Base-by-base conservation (phyloP, 2,888 invertebrate genomes). In the Chironomus tentans region DNA sequence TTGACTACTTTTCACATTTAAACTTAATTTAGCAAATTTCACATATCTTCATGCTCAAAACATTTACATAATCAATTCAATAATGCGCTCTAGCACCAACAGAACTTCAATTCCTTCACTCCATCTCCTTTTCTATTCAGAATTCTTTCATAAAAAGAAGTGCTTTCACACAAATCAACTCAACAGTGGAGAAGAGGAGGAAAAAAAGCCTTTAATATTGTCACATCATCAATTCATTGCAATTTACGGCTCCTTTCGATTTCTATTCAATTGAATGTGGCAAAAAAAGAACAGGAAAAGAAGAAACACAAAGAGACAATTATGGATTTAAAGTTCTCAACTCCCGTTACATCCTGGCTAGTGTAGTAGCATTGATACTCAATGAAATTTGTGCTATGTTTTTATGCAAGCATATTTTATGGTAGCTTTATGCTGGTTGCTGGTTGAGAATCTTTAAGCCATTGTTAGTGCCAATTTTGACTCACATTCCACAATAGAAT, bases 211-310 rank as follows among this genome's bases (percentile, higher is more conserved):
- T 47, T 70, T 70, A 70, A 70, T 70, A 70, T 70, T 70, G 70
- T 70, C 70, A 70, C 70, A 65, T 22, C 65, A 65, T 65, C 65
- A 65, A 65, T 70, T 47, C 21, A 22, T 47, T 48, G 12, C 18
- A 70, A 70, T 70, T 70, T 70, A 70, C 47, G 46, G 70, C 38
- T 70, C 24, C 70, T 24, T 70, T 10, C 65, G 65, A 24, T 13
- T 18, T 65, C 65, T 21, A 13, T 47, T 28, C 48, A 48, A 47
- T 70, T 70, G 28, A 70, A 68, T 68, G 68, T 12, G 47, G 21
- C 28, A 38, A 38, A 38, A 38, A 38, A 38, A 7, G 38, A 38
- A 10, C 15, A 65, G 28, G 21, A n/a, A 38, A 18, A 68, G 28
- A 68, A 68, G 68, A 38, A 38, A 38, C 38, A 38, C 38, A 38